phyloP scores from a whole-genome alignment of 2,113 vertebrate genomes.

The Aramus guarauna region DNA sequence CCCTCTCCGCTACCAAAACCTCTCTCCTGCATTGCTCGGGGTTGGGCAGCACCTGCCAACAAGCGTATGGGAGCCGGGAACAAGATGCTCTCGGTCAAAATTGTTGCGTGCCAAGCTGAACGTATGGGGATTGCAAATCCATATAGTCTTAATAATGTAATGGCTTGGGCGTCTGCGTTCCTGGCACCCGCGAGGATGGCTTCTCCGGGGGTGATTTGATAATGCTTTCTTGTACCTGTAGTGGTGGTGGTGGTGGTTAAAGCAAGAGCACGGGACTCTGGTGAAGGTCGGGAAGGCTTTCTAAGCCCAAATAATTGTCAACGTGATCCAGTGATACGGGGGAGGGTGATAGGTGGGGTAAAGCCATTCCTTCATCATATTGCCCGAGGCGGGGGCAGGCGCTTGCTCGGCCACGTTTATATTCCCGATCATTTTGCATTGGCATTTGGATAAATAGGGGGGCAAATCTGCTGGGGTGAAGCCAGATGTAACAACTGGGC shows the following conservation, averaged over 20 bases:
- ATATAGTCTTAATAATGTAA: fast-evolving
- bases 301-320: not conserved
- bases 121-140: not conserved
- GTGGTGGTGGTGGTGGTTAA: not conserved
- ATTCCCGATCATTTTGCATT: not conserved
- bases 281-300: not conserved
- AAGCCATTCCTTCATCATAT: not conserved
- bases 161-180: not conserved
- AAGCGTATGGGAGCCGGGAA: fast-evolving
- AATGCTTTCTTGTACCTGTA: not conserved
- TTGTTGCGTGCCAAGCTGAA: not conserved
- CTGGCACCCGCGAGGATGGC: not conserved
- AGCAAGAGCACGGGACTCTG: not conserved
- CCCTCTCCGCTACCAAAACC: too few species aligned
- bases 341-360: not conserved
- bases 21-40: not conserved
- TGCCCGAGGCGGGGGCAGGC: not conserved
- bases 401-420: fast-evolving
- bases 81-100: not conserved
- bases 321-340: fast-evolving
- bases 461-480: not conserved
- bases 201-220: not conserved
- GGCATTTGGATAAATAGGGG: not conserved
- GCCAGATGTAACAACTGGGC: fast-evolving
- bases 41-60: fast-evolving